These are phyloP conservation scores for Ricordea florida DNA, from an alignment of 92 coral and sea anemone genomes.

Conservation along the genomic window DNA sequence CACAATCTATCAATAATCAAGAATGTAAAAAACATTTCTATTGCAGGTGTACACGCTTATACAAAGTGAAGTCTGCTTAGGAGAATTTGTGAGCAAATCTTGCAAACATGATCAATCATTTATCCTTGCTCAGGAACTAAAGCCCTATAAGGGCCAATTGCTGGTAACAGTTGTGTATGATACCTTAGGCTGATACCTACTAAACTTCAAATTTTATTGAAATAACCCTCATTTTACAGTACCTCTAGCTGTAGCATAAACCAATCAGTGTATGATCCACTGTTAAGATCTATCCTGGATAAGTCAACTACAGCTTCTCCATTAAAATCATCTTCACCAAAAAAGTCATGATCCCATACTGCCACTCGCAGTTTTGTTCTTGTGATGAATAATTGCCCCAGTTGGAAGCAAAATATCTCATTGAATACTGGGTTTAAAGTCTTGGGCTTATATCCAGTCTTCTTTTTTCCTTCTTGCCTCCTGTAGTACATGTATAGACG, in stretches of 20 bases:
- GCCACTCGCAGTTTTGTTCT: conserved; percentile 81
- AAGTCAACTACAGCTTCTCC: conserved; percentile 93
- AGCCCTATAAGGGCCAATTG: too few relatives aligned
- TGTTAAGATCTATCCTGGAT: conserved; percentile 68
- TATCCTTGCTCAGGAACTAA: too few relatives aligned
- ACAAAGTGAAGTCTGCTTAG: too few relatives aligned
- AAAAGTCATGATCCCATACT: conserved; percentile 91
- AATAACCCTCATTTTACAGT: neutral
- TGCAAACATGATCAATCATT: too few relatives aligned
- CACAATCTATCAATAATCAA: too few relatives aligned
- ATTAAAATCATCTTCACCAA: conserved; percentile 97
- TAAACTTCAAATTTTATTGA: too few relatives aligned
- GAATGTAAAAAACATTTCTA: too few relatives aligned
- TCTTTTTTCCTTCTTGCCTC: conserved; percentile 73
- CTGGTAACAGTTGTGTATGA: too few relatives aligned
- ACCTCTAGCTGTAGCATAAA: conserved; percentile 95
- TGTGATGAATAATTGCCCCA: conserved; percentile 67
- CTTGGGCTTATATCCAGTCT: conserved; percentile 88
- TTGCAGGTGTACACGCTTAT: too few relatives aligned
- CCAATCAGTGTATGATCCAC: conserved; percentile 89
- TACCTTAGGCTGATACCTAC: too few relatives aligned
- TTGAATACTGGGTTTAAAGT: conserved; percentile 91
- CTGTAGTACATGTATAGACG: conserved; percentile 21
- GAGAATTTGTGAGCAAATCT: too few relatives aligned
- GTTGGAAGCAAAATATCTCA: conserved; percentile 87